A percentile compares a stretch with the other conserved stretches of the same genome.
phyloP scores from a whole-genome alignment of 2,888 invertebrate genomes.

The Caenorhabditis doughertyi region DNA sequence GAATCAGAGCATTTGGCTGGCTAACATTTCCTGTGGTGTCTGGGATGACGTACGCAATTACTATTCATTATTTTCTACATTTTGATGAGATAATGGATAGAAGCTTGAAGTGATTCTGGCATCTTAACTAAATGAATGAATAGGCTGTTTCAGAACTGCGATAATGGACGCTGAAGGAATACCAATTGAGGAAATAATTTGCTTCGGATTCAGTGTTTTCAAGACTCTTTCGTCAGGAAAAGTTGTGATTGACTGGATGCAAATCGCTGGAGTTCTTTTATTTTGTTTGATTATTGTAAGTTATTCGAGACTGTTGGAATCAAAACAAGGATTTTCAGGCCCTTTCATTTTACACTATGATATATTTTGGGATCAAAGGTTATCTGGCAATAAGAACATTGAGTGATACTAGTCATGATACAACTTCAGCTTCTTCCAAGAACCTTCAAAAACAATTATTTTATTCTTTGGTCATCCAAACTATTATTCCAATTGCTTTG shows the following conservation, averaged over 20 bases:
- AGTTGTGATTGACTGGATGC: not conserved
- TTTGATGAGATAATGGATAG: not conserved
- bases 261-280: not conserved
- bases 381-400: no score
- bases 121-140: not conserved
- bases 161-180: not conserved
- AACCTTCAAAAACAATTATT: no score
- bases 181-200: not conserved
- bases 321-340: no score
- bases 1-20: no score
- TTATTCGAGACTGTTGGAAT: not conserved
- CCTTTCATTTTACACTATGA: no score
- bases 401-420: no score
- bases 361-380: no score
- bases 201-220: constrained; percentile 1
- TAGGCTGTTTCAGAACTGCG: not conserved
- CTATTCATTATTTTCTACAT: not conserved
- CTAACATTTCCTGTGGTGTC: not conserved
- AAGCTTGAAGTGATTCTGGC: not conserved
- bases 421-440: no score
- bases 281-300: not conserved
- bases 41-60: not conserved
- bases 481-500: no score
- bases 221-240: no score
- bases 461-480: no score